Evolutionary conservation across 2,113 vertebrate genomes (phyloP).

Genomic region (Polyodon spathula): DNA sequence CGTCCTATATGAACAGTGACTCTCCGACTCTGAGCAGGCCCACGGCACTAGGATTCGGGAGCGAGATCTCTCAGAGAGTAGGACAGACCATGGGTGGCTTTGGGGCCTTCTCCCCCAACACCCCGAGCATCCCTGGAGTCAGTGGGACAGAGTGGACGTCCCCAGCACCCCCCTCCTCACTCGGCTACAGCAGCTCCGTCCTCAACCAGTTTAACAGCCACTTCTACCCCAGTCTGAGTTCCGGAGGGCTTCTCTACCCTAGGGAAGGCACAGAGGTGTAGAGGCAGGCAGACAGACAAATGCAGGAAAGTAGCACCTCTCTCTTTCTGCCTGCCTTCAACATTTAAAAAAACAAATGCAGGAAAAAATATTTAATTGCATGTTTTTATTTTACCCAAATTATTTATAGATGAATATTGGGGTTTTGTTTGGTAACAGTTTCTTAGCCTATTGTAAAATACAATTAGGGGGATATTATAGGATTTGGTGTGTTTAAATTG

Average conservation of each 20-base stretch:
- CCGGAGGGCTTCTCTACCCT: constrained; percentile 62
- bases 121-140: constrained; percentile 51
- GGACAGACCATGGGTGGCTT: constrained; percentile 65
- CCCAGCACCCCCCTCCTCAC: constrained; percentile 52
- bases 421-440: no score
- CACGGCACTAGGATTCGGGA: constrained; percentile 58
- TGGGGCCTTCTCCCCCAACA: constrained; percentile 68
- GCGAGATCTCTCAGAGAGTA: constrained; percentile 67
- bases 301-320: no score
- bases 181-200: constrained; percentile 70
- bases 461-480: no score
- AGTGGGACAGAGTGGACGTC: constrained; percentile 61
- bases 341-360: no score
- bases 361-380: no score
- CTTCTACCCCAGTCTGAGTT: constrained; percentile 75
- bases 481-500: no score
- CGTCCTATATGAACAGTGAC: no score
- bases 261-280: constrained; percentile 89
- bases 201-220: constrained; percentile 79
- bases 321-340: no score
- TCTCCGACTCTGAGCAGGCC: constrained; percentile 56
- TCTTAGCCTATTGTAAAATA: no score
- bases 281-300: no score
- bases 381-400: no score
- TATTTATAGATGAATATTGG: no score